Percentiles rank a stretch among this genome's conserved stretches.
phyloP scores from a whole-genome alignment of 2,888 invertebrate species.

The Nasonia oneida region DNA sequence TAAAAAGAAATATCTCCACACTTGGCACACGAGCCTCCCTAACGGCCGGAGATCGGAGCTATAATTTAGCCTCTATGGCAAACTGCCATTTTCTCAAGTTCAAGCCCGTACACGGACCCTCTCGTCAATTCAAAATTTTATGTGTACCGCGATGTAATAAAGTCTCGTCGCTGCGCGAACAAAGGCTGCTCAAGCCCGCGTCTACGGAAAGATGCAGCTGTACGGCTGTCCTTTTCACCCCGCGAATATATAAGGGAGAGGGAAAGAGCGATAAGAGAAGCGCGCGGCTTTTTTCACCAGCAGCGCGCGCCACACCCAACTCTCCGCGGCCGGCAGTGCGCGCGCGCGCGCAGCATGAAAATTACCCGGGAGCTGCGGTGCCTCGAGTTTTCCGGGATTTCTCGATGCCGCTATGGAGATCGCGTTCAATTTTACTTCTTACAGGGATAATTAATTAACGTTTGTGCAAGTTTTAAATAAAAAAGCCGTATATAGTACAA shows the following conservation, averaged over 20 bases:
- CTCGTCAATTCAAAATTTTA: neutral
- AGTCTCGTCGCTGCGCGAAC: too few relatives aligned
- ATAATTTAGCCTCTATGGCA: constrained; percentile 10
- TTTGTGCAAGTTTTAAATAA: too few relatives aligned
- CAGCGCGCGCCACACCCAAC: constrained; percentile 5
- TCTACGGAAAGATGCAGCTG: too few relatives aligned
- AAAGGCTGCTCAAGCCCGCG: too few relatives aligned
- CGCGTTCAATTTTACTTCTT: too few relatives aligned
- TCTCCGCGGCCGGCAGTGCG: neutral
- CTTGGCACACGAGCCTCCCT: constrained; percentile 3
- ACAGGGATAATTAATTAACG: too few relatives aligned
- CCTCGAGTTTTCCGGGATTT: neutral
- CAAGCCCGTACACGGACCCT: neutral
- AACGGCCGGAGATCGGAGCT: neutral
- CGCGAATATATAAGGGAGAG: neutral
- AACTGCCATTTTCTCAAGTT: constrained; percentile 19
- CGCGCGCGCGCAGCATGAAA: constrained; percentile 3
- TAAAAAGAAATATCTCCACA: neutral
- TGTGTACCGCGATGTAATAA: constrained; percentile 65
- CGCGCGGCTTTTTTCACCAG: constrained; percentile 5
- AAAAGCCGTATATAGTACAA: too few relatives aligned
- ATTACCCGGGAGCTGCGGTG: neutral
- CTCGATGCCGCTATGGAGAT: neutral
- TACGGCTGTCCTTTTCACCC: neutral
- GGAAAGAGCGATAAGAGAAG: neutral